phyloP scores from a whole-genome alignment of 2,888 invertebrate species.

The Polyommatus iphigenia region DNA sequence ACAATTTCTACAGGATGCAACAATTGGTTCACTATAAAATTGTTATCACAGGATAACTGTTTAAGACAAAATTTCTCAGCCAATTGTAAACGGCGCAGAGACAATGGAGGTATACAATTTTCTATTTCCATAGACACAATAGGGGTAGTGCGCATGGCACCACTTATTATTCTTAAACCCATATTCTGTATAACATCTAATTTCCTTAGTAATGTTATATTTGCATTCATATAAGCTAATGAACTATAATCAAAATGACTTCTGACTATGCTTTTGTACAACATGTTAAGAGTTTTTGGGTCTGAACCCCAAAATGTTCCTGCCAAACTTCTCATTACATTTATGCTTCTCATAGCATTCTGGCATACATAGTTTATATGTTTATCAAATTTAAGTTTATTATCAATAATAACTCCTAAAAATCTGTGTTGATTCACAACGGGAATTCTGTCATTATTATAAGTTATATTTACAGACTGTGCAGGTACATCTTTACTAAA shows the following conservation, averaged over 20 bases:
- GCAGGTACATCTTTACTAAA: slow-evolving; percentile 14
- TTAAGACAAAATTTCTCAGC: slow-evolving; percentile 34
- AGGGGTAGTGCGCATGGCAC: slow-evolving; percentile 36
- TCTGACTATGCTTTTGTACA: slow-evolving; percentile 36
- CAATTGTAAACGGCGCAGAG: slow-evolving; percentile 32
- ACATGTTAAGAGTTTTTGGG: slow-evolving; percentile 33
- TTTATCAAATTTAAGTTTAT: slow-evolving; percentile 27
- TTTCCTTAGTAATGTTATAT: slow-evolving; percentile 28
- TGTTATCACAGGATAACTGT: slow-evolving; percentile 27
- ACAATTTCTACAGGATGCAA: neutral
- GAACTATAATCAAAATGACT: slow-evolving; percentile 39
- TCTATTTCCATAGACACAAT: slow-evolving; percentile 36
- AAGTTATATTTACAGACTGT: slow-evolving; percentile 30
- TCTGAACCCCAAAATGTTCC: slow-evolving; percentile 31
- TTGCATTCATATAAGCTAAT: slow-evolving; percentile 33
- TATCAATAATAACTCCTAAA: slow-evolving; percentile 24
- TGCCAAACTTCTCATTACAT: slow-evolving; percentile 32
- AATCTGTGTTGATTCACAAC: slow-evolving; percentile 18
- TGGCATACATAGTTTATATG: slow-evolving; percentile 24
- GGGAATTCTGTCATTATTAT: slow-evolving; percentile 25
- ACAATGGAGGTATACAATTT: slow-evolving; percentile 37
- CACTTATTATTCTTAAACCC: slow-evolving; percentile 34
- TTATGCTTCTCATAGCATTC: slow-evolving; percentile 31
- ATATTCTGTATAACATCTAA: slow-evolving; percentile 35
- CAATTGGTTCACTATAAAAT: slow-evolving; percentile 24